These are phyloP conservation scores for Pimephales promelas DNA, from an alignment of 2,113 vertebrate genomes.

Conservation along the genomic window DNA sequence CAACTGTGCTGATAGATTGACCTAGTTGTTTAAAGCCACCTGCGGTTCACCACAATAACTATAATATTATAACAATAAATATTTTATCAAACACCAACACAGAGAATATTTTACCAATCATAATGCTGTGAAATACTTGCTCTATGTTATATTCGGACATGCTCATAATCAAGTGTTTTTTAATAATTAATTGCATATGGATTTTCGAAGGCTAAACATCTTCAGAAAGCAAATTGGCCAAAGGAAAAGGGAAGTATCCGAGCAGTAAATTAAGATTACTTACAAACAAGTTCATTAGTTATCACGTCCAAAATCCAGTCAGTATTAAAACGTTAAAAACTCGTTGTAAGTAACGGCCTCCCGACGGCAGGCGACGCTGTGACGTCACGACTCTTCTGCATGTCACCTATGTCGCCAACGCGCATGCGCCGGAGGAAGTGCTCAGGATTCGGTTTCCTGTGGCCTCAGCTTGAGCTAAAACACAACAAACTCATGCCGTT, in stretches of 20 bases:
- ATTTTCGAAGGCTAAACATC: background rate
- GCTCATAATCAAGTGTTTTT: too few species aligned
- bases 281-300: background rate
- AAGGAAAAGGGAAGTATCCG: background rate
- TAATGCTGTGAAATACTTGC: background rate
- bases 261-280: background rate
- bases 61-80: too few species aligned
- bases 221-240: background rate
- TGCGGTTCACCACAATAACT: background rate
- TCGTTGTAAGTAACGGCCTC: background rate
- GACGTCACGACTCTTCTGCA: background rate
- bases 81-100: background rate
- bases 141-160: too few species aligned
- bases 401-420: background rate
- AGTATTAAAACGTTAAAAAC: background rate
- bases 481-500: background rate
- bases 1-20: background rate
- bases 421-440: conserved; percentile 17
- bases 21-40: background rate
- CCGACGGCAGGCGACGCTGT: background rate
- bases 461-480: background rate
- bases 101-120: background rate
- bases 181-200: too few species aligned
- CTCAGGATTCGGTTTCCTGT: conserved; percentile 38
- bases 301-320: background rate